Conservation (phyloP, 1,140 invertebrate genomes). For the Pinna nobilis region DNA sequence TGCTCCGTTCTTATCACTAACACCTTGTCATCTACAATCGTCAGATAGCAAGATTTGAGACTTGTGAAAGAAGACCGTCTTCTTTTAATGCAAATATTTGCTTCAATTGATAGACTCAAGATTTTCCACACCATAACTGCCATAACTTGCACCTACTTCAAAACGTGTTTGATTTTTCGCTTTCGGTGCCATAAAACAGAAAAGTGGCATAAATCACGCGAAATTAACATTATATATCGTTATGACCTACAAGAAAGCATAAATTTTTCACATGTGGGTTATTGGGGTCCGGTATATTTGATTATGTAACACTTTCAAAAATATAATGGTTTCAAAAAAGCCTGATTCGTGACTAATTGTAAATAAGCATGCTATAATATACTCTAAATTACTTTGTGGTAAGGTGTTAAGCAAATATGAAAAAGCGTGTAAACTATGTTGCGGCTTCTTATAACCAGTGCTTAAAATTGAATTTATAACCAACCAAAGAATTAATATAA, state of each 20-base stretch:
- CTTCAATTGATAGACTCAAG: not conserved
- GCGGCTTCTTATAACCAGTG: conserved; percentile 14
- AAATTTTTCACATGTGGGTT: conserved; percentile 8
- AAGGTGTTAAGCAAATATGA: conserved; percentile 20
- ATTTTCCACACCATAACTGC: not conserved
- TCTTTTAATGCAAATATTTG: no score
- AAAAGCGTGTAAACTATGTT: conserved; percentile 1
- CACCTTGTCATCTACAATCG: no score
- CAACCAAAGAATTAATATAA: conserved; percentile 40
- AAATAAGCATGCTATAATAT: conserved; percentile 11
- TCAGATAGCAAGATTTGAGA: no score
- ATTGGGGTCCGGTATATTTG: conserved; percentile 17
- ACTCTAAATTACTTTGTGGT: conserved; percentile 18
- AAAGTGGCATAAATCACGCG: not conserved
- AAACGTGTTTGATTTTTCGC: conserved; percentile 9
- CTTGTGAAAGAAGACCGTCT: no score
- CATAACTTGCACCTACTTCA: conserved; percentile 9
- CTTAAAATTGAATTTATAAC: conserved; percentile 34
- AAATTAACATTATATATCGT: conserved; percentile 1
- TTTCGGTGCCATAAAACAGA: not conserved
- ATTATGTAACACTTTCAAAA: conserved; percentile 28
- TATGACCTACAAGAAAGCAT: not conserved
- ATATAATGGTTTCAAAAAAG: conserved; percentile 22
- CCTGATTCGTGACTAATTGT: conserved; percentile 10
- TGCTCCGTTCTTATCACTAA: no score